Conservation (phyloP, 2,797 vertebrate species). For the Rhodeus uyekii region DNA sequence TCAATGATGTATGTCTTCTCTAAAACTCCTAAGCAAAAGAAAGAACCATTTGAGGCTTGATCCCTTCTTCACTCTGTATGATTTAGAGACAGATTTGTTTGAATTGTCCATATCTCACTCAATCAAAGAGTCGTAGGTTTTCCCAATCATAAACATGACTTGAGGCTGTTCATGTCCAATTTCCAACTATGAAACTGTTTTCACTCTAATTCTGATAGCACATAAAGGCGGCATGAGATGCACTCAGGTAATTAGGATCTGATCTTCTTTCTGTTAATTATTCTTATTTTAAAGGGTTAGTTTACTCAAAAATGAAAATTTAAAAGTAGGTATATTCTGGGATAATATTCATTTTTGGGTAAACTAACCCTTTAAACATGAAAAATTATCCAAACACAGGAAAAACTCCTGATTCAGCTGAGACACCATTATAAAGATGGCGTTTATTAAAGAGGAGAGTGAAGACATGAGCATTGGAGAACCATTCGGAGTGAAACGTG, state of each 20-base stretch:
- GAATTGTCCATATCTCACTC: no score
- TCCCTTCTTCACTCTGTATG: no score
- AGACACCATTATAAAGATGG: background rate
- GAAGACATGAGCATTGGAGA: slow-evolving; percentile 2
- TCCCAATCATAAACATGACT: background rate
- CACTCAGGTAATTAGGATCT: no score
- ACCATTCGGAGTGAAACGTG: background rate
- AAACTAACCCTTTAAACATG: no score
- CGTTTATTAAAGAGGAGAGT: background rate
- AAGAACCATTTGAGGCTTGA: no score
- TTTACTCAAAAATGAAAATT: no score
- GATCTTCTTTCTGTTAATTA: background rate
- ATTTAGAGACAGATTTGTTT: no score
- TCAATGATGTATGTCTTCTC: no score
- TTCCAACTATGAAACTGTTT: background rate
- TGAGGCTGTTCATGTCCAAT: background rate
- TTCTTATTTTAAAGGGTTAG: background rate
- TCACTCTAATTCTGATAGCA: background rate
- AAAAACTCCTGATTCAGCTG: background rate
- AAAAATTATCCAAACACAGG: background rate
- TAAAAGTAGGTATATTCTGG: no score
- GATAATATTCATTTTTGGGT: no score
- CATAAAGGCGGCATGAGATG: background rate
- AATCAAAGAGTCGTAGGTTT: background rate
- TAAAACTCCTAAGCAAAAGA: no score